These are phyloP conservation scores for Furcifer pardalis DNA, from an alignment of 2,797 vertebrate species.

Conservation along the genomic window DNA sequence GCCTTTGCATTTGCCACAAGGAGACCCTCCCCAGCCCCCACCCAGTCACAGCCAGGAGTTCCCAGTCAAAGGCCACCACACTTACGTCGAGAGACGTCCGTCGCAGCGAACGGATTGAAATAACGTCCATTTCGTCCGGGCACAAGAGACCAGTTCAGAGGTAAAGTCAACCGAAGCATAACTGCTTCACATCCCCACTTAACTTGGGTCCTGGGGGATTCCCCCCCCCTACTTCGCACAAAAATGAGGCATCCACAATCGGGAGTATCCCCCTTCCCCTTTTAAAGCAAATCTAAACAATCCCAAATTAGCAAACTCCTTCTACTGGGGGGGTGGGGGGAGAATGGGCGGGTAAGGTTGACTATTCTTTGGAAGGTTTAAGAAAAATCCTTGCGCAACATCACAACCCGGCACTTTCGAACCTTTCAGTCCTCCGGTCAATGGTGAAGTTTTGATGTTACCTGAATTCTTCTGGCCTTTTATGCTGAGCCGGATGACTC, in stretches of 20 bases:
- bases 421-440: too few species aligned
- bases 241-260: rapidly evolving
- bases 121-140: not conserved
- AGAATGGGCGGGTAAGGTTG: not conserved
- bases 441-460: rapidly evolving
- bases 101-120: rapidly evolving
- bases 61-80: not conserved
- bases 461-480: not conserved
- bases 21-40: too few species aligned
- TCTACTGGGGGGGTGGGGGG: not conserved
- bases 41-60: too few species aligned
- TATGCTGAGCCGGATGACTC: rapidly evolving
- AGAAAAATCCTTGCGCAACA: not conserved
- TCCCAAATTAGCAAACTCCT: not conserved
- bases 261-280: too few species aligned
- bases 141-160: rapidly evolving
- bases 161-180: not conserved
- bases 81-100: not conserved
- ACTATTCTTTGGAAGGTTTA: not conserved
- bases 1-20: too few species aligned
- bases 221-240: not conserved
- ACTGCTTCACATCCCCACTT: not conserved
- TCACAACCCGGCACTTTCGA: rapidly evolving
- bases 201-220: not conserved
- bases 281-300: not conserved